A percentile compares a stretch with the other conserved stretches of the same genome.
phyloP scores from a whole-genome alignment of 2,113 vertebrate species.

The Menidia beryllina region DNA sequence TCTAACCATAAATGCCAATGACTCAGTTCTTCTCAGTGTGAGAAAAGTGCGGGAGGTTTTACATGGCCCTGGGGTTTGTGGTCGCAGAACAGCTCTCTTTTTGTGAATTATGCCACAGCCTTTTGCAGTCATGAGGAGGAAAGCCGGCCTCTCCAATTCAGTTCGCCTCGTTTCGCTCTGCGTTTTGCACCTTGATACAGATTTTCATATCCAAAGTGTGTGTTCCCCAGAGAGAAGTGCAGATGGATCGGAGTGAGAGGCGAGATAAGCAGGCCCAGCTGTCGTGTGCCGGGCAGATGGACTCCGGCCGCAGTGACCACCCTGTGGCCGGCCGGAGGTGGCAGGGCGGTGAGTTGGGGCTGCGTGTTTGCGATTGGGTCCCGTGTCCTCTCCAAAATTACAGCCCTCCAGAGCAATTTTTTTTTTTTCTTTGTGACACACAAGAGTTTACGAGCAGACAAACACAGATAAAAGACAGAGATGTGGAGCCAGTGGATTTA shows the following conservation, averaged over 20 bases:
- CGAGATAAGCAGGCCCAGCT: constrained; percentile 48
- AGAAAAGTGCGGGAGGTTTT: constrained; percentile 61
- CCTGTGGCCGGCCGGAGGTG: constrained; percentile 64
- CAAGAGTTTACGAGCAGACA: constrained; percentile 16
- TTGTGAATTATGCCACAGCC: constrained; percentile 65
- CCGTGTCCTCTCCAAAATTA: constrained; percentile 68
- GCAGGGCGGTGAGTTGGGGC: constrained; percentile 46
- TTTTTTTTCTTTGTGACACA: no score
- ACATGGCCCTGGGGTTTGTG: constrained; percentile 60
- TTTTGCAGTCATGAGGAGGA: constrained; percentile 60
- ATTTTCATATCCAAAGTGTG: not conserved
- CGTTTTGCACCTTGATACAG: constrained; percentile 8
- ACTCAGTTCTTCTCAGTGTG: constrained; percentile 53
- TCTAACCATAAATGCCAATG: constrained; percentile 27
- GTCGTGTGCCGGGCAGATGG: constrained; percentile 68
- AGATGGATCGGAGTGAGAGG: constrained; percentile 6
- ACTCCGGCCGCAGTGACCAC: constrained; percentile 69
- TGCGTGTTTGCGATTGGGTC: constrained; percentile 68
- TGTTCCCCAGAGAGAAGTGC: not conserved
- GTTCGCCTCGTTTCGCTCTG: constrained; percentile 25
- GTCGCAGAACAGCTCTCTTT: constrained; percentile 62
- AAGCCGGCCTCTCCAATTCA: constrained; percentile 48
- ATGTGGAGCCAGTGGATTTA: constrained; percentile 19
- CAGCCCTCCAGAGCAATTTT: constrained; percentile 59
- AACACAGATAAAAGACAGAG: constrained; percentile 39